Percentiles rank a stretch among this genome's conserved stretches.
Evolutionary conservation across 2,797 vertebrate genomes (phyloP).

Genomic region (Lophotriccus pileatus): DNA sequence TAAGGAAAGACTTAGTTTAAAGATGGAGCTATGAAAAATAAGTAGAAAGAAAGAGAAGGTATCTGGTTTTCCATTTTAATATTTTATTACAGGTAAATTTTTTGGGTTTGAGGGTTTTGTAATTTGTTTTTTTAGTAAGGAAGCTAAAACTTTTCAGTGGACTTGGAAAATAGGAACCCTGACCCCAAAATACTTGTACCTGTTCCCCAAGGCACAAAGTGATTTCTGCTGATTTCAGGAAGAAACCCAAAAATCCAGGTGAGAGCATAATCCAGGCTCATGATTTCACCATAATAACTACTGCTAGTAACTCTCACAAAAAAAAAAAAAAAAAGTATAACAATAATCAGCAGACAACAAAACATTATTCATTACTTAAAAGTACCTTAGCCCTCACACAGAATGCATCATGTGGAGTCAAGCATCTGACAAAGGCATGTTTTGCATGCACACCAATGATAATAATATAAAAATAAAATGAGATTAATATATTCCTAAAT

Average conservation of each 20-base stretch:
- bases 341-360: background rate
- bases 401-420: background rate
- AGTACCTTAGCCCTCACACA: background rate
- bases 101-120: rapidly evolving
- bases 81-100: background rate
- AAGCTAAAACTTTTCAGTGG: background rate
- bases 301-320: background rate
- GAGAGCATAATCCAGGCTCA: background rate
- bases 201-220: background rate
- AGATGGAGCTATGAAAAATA: background rate
- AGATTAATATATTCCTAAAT: background rate
- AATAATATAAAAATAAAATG: background rate
- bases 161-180: background rate
- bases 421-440: background rate
- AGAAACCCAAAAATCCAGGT: background rate
- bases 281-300: background rate
- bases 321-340: background rate
- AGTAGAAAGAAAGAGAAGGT: background rate
- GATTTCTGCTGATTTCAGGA: background rate
- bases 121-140: background rate
- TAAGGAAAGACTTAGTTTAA: background rate
- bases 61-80: background rate
- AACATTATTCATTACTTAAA: background rate
- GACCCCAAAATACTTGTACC: background rate
- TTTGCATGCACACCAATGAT: background rate